A percentile compares a stretch with the other conserved stretches of the same genome.
Conservation (phyloP, 2,888 invertebrate species). For the Phaonia tiefii region DNA sequence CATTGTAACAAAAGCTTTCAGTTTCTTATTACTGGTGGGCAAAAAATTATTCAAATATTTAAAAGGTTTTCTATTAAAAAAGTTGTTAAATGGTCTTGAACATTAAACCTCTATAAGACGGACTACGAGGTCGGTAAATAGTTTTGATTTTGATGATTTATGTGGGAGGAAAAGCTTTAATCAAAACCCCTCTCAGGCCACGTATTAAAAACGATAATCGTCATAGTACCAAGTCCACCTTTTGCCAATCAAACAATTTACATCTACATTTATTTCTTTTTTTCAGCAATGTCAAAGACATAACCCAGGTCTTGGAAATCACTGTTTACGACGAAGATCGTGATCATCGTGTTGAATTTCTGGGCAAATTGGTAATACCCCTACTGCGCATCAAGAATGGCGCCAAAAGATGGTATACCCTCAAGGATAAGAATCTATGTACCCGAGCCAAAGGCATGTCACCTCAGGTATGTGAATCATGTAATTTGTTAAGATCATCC, state of each 20-base stretch:
- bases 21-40: too few relatives aligned
- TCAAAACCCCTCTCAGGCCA: too few relatives aligned
- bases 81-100: too few relatives aligned
- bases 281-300: conserved; percentile 93
- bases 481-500: not conserved
- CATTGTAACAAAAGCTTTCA: too few relatives aligned
- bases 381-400: conserved; percentile 92
- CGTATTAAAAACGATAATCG: not conserved
- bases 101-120: too few relatives aligned
- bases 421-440: conserved; percentile 97
- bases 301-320: conserved; percentile 95
- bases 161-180: too few relatives aligned
- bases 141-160: too few relatives aligned
- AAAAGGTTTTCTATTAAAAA: too few relatives aligned
- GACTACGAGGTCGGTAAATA: too few relatives aligned
- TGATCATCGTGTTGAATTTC: conserved; percentile 98
- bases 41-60: too few relatives aligned
- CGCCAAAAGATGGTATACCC: conserved; percentile 96
- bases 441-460: conserved; percentile 94
- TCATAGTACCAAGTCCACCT: not conserved
- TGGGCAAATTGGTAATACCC: conserved; percentile 95
- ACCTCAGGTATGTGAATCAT: conserved; percentile 83
- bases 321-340: conserved; percentile 99
- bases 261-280: not conserved
- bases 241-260: not conserved